Conservation (phyloP, 2,113 vertebrate species). For the Atractosteus spatula region DNA sequence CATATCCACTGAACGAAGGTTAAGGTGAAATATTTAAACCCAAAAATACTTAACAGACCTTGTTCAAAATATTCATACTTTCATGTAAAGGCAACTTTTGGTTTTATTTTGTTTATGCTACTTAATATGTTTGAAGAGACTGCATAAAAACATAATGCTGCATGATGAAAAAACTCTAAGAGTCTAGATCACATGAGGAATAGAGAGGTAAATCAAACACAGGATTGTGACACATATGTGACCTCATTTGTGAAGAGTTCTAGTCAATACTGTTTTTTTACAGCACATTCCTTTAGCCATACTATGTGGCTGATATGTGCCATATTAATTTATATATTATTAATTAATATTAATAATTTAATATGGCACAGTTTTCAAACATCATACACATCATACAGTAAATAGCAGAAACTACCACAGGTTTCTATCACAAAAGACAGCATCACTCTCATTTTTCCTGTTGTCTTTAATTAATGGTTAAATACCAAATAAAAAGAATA, state of each 20-base stretch:
- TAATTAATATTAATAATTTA: no score
- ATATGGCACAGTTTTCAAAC: no score
- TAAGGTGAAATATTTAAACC: background rate
- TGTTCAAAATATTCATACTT: slow-evolving; percentile 34
- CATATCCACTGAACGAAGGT: background rate
- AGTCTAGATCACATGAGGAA: background rate
- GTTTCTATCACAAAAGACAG: no score
- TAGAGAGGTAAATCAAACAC: background rate
- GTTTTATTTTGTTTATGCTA: slow-evolving; percentile 22
- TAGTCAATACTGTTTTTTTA: no score
- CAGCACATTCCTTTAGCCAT: background rate
- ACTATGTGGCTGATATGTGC: background rate
- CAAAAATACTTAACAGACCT: slow-evolving; percentile 18
- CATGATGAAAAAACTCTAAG: slow-evolving; percentile 27
- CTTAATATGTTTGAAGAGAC: slow-evolving; percentile 33
- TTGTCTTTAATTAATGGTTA: no score
- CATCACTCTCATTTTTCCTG: no score
- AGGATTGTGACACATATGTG: no score
- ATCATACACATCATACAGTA: no score
- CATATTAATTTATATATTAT: no score
- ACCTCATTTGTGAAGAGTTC: no score
- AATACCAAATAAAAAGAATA: no score
- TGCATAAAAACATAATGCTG: slow-evolving; percentile 21
- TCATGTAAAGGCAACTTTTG: slow-evolving; percentile 17
- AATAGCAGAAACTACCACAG: no score